Evolutionary conservation across 2,113 vertebrate genomes (phyloP), one percentile per base, ranked within the genome.

Genomic region (Oxyura jamaicensis): DNA sequence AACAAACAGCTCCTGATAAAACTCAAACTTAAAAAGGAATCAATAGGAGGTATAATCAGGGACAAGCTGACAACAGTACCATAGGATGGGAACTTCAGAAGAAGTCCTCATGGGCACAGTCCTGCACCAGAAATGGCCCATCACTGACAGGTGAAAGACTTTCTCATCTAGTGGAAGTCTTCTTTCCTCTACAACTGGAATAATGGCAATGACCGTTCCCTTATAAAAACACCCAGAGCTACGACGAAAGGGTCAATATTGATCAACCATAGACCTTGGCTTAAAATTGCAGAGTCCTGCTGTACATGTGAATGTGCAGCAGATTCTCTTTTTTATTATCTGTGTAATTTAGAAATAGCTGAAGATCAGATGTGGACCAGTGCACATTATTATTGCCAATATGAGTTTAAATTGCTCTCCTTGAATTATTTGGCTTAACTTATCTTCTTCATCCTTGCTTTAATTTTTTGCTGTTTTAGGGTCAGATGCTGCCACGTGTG

Each of bases 311-410:
- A 95, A 93, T 63, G 86, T 86, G 74, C 63, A 91, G 39, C 87
- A 72, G 94, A 88, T 94, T 75, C 85, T 86, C 81, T 96, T 97
- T 97, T 96, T 96, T 83, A 97, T 97, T 97, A 96, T 94, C 90
- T 65, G 76, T 94, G 87, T 92, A 86, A 94, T 97, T 97, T 83
- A 84, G 93, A 91, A 96, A 87, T 75, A 97, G 82, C 50, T 48
- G 28, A 96, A 96, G 86, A 96, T 44, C 48, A 96, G 91, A 96
- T 95, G 80, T 90, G 88, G 96, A 95, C 78, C 71, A 76, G 82
- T 42, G 56, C 76, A 90, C 88, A 83, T 97, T 90, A 94, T 97
- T 95, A 88, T n/a, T 58, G 83, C 86, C 74, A 92, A 88, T 89
- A 80, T 75, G 87, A 93, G 78, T 83, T 95, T 94, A 93, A 96